A percentile compares a stretch with the other conserved stretches of the same genome.
Evolutionary conservation across 2,113 vertebrate genomes (phyloP).

Genomic region (Nothoprocta perdicaria): DNA sequence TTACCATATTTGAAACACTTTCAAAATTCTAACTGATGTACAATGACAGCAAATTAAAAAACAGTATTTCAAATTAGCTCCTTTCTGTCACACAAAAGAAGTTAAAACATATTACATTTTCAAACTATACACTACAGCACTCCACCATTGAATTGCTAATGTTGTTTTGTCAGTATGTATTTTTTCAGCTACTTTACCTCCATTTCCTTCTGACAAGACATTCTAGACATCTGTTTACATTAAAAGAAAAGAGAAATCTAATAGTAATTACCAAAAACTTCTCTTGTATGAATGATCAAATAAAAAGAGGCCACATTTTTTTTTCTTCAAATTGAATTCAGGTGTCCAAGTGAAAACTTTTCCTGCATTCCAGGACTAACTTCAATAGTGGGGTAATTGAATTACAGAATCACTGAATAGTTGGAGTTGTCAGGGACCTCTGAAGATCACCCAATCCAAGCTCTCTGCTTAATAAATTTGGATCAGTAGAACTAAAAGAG

Average conservation of each 20-base stretch:
- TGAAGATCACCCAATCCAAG: neutral
- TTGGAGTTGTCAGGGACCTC: neutral
- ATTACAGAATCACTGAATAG: neutral
- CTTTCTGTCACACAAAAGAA: neutral
- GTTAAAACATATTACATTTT: neutral
- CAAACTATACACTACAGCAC: neutral
- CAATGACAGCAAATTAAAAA: neutral
- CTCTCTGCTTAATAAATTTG: neutral
- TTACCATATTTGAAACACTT: neutral
- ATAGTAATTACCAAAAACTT: neutral
- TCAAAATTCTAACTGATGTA: neutral
- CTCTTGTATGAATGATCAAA: neutral
- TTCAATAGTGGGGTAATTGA: neutral
- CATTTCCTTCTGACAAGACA: neutral
- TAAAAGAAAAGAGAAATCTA: neutral
- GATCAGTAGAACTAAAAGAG: neutral
- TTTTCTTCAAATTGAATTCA: neutral
- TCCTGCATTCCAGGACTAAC: neutral
- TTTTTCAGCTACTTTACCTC: constrained; percentile 18
- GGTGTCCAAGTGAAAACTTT: neutral
- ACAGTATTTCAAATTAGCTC: neutral
- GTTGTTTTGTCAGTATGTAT: neutral
- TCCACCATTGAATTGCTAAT: neutral
- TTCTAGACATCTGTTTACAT: neutral
- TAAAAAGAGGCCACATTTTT: neutral